These are phyloP conservation scores for Tetragnatha versicolor DNA, from an alignment of 1,140 invertebrate species.

Conservation along the genomic window DNA sequence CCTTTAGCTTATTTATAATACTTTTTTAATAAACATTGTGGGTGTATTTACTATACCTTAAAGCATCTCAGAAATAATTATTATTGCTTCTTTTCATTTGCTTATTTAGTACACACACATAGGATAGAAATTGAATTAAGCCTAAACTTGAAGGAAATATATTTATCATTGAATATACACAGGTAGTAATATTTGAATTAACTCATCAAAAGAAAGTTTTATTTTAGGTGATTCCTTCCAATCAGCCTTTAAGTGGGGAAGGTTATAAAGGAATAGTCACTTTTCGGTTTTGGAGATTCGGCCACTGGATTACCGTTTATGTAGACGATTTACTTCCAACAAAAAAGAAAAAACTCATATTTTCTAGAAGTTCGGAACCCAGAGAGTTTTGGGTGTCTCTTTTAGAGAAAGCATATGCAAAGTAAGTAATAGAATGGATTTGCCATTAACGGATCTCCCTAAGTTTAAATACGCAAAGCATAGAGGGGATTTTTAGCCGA, in stretches of 20 bases:
- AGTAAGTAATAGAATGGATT: slow-evolving; percentile 65
- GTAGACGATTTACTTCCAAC: slow-evolving; percentile 80
- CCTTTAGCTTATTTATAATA: too few relatives aligned
- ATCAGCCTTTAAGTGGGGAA: slow-evolving; percentile 42
- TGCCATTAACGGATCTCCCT: too few relatives aligned
- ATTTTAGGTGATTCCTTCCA: slow-evolving; percentile 48
- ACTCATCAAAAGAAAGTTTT: background rate
- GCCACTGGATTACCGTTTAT: slow-evolving; percentile 77
- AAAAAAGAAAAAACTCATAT: slow-evolving; percentile 73
- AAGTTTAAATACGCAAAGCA: too few relatives aligned
- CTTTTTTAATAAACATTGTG: too few relatives aligned
- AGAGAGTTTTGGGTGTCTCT: slow-evolving; percentile 82
- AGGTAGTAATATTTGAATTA: background rate
- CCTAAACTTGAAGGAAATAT: background rate
- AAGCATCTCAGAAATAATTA: too few relatives aligned
- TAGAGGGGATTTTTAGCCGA: too few relatives aligned
- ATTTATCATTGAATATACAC: background rate
- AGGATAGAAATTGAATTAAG: too few relatives aligned
- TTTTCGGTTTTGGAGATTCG: slow-evolving; percentile 80
- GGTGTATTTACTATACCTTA: too few relatives aligned
- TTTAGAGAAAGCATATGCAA: slow-evolving; percentile 84
- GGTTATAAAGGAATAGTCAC: slow-evolving; percentile 69
- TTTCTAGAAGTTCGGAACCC: slow-evolving; percentile 74
- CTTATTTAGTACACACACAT: too few relatives aligned
- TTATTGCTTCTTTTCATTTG: too few relatives aligned